Evolutionary conservation across 2,888 invertebrate species (phyloP), one percentile per base, ranked within the genome.

Genomic region (Opisthograptis luteolata): DNA sequence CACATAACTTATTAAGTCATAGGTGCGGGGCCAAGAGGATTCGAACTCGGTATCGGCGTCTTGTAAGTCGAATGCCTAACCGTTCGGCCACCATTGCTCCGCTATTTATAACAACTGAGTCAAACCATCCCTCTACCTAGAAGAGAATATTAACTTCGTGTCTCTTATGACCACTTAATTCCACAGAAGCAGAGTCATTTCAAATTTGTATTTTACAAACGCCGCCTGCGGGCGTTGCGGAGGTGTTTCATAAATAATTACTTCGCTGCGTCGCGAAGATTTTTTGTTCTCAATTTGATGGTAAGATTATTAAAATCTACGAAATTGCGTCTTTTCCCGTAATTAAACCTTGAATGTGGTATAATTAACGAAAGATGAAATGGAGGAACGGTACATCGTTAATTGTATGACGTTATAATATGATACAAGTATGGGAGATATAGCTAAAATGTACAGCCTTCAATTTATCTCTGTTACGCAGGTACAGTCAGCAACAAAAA

Each of bases 231-330:
- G 20, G 34, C 34, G 34, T 34, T 8, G 20, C 10, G 10, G 10
- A 34, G 20, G 20, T 34, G 12, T 34, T 34, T 34, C 20, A 34
- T 34, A 34, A 34, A 34, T 34, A 20, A 34, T n/a, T 15, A 34
- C 20, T 4, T 7, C 2, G 34, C 13, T 20, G 12, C n/a, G 15
- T 12, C 20, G 8, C 34, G 7, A 13, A 3, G 20, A 8, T 8
- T 3, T 4, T 3, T 7, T 13, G 25, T 34, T 20, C 12, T 34
- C 13, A 12, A n/a, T 14, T n/a, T 30, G 6, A 2, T 3, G 7
- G 14, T 12, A 12, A 27, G 7, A 5, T 12, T 12, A 6, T 6
- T 6, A 7, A 6, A 6, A 6, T 7, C 7, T 3, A 1, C 5
- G 7, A 3, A 20, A 3, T 3, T 20, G 7, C 7, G 20, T 20